Conservation (phyloP, 2,888 invertebrate genomes). For the Tipula helvola region DNA sequence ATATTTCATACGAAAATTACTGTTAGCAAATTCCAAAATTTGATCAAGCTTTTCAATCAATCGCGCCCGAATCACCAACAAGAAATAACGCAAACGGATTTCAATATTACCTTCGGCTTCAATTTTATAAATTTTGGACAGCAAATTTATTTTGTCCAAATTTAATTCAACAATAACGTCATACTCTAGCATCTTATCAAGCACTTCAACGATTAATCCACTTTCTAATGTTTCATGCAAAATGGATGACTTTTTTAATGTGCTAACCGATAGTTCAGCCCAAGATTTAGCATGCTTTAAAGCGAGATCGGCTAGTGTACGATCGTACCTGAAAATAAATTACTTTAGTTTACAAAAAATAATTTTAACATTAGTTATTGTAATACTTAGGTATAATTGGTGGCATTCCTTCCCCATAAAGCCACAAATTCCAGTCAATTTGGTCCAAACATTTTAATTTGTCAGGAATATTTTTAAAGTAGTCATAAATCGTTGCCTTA, state of each 20-base stretch:
- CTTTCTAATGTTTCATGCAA: constrained; percentile 47
- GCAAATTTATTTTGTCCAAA: constrained; percentile 40
- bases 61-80: constrained; percentile 60
- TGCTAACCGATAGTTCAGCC: constrained; percentile 36
- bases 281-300: constrained; percentile 44
- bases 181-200: constrained; percentile 51
- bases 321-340: constrained; percentile 46
- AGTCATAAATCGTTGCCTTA: constrained; percentile 54
- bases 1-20: constrained; percentile 85
- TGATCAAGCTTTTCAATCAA: constrained; percentile 52
- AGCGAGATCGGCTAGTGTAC: constrained; percentile 48
- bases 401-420: constrained; percentile 77
- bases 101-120: constrained; percentile 59
- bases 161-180: constrained; percentile 33
- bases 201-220: constrained; percentile 53
- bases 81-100: constrained; percentile 64
- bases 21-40: constrained; percentile 68
- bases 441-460: constrained; percentile 37
- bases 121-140: constrained; percentile 55
- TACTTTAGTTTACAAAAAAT: not conserved
- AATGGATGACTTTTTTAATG: constrained; percentile 35
- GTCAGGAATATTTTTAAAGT: constrained; percentile 47
- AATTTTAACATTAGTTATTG: constrained; percentile 22
- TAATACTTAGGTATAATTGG: constrained; percentile 63
- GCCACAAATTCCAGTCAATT: constrained; percentile 80